Conservation (phyloP, 2,113 vertebrate genomes). For the rat (Rattus norvegicus) region GRCr8 NC_086023.1:27138001-27138500, state of each 20-base stretch:
- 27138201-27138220: neutral
- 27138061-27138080: neutral
- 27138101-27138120: neutral
- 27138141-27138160: neutral
- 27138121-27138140: neutral
- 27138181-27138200: neutral
- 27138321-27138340: neutral
- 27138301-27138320: neutral
- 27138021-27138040: constrained; percentile 12
- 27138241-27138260: neutral
- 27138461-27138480: neutral
- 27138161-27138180: neutral
- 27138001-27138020: constrained; percentile 39
- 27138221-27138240: neutral
- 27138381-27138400: neutral
- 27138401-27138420: neutral
- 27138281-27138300: neutral
- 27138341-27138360: neutral
- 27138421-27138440: neutral
- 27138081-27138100: neutral
- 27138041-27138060: neutral
- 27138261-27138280: neutral
- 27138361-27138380: neutral
- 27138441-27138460: neutral
- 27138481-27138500: neutral